A percentile compares a stretch with the other conserved stretches of the same genome.
phyloP scores from a whole-genome alignment of 2,797 vertebrate genomes.

The Microchirus variegatus region DNA sequence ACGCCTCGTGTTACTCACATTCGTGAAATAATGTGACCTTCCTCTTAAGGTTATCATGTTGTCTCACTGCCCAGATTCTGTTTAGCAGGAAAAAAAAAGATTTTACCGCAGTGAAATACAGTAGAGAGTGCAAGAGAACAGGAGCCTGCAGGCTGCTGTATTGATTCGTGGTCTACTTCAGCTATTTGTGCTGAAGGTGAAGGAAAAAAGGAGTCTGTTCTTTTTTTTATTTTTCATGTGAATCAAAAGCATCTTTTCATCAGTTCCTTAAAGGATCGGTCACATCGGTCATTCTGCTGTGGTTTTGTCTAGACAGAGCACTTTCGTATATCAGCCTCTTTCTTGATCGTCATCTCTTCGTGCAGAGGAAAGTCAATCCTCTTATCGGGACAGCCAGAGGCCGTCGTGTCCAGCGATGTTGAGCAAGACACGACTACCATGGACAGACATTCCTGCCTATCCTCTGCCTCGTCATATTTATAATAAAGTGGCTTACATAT shows the following conservation, averaged over 20 bases:
- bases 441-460: slow-evolving; percentile 9
- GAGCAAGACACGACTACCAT: slow-evolving; percentile 6
- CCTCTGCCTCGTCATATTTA: slow-evolving; percentile 3
- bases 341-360: slow-evolving; percentile 22
- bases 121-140: slow-evolving; percentile 46
- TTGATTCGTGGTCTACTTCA: slow-evolving; percentile 76
- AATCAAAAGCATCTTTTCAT: background rate
- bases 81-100: slow-evolving; percentile 43
- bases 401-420: slow-evolving; percentile 20
- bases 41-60: background rate
- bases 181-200: slow-evolving; percentile 67
- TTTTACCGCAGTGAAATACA: slow-evolving; percentile 76
- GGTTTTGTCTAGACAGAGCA: slow-evolving; percentile 18
- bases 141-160: slow-evolving; percentile 69
- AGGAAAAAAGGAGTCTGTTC: slow-evolving; percentile 29
- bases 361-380: slow-evolving; percentile 7
- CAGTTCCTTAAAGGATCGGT: slow-evolving; percentile 2
- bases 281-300: background rate
- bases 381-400: slow-evolving; percentile 43
- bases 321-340: slow-evolving; percentile 24
- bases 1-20: slow-evolving; percentile 24
- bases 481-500: slow-evolving; percentile 22
- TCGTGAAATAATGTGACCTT: background rate
- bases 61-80: slow-evolving; percentile 21
- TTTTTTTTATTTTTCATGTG: background rate